Percentiles rank a stretch among this genome's conserved stretches.
phyloP scores from a whole-genome alignment of 2,113 vertebrate genomes.

The Steatornis caripensis region DNA sequence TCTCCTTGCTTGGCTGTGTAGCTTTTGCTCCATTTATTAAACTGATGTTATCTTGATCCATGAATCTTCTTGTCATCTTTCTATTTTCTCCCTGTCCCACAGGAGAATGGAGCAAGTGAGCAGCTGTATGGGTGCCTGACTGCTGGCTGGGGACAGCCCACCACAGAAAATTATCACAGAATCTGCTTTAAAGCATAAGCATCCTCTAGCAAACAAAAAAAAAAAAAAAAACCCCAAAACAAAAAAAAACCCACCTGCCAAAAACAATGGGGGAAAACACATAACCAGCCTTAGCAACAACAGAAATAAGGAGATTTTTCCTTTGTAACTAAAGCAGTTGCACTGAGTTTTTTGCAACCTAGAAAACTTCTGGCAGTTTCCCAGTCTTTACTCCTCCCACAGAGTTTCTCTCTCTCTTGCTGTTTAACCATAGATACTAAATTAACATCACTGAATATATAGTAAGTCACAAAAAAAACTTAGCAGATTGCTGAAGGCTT shows the following conservation, averaged over 20 bases:
- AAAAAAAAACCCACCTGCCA: too few species aligned
- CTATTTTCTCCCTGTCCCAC: neutral
- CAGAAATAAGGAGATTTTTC: neutral
- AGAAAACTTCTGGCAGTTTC: neutral
- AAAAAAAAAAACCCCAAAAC: too few species aligned
- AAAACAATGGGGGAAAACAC: neutral
- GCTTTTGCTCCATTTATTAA: neutral
- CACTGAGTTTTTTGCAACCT: neutral
- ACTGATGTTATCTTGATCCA: neutral
- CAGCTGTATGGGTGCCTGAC: rapidly evolving
- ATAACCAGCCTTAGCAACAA: neutral
- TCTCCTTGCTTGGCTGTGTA: neutral
- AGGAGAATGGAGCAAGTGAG: neutral
- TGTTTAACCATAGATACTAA: neutral
- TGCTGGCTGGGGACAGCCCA: neutral
- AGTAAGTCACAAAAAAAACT: neutral
- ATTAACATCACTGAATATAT: neutral
- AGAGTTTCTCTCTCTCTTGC: neutral
- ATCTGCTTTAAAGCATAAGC: neutral
- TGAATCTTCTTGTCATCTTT: neutral
- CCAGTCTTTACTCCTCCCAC: rapidly evolving
- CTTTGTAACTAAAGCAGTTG: neutral
- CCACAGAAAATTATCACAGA: neutral
- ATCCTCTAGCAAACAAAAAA: neutral
- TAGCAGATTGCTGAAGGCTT: neutral